A percentile compares a stretch with the other conserved stretches of the same genome.
These are phyloP conservation scores for Limnodromus scolopaceus DNA, from an alignment of 2,797 vertebrate genomes.

Conservation along the genomic window DNA sequence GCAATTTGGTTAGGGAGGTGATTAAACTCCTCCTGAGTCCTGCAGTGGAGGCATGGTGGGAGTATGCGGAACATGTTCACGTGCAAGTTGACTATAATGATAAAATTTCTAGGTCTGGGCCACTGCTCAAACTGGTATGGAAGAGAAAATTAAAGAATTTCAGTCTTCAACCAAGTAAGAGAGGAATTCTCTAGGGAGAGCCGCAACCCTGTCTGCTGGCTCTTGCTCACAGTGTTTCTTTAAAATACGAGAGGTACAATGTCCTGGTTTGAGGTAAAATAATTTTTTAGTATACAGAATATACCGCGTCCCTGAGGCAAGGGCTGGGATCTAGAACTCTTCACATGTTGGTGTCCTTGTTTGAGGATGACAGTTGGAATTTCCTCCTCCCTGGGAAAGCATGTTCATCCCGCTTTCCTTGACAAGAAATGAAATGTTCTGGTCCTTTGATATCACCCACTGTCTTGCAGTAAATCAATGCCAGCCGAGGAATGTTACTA, in stretches of 20 bases:
- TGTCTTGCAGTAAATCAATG: neutral
- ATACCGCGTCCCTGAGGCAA: neutral
- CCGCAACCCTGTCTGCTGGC: neutral
- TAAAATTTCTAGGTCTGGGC: neutral
- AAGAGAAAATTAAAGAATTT: neutral
- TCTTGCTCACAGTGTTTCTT: neutral
- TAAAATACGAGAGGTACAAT: neutral
- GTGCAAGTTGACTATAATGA: neutral
- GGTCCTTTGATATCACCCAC: neutral
- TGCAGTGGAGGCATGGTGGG: neutral
- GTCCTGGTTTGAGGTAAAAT: no score
- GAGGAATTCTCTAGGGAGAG: neutral
- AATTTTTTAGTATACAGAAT: neutral
- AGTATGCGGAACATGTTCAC: neutral
- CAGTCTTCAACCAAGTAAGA: neutral
- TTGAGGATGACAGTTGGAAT: neutral
- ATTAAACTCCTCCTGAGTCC: neutral
- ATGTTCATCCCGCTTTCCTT: neutral
- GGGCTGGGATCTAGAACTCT: neutral
- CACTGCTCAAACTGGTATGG: neutral
- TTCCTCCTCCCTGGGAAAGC: neutral
- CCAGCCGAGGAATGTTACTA: neutral
- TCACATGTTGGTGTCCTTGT: neutral
- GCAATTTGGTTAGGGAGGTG: neutral
- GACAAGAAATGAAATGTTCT: neutral